These are phyloP conservation scores for Shinisaurus crocodilurus DNA, from an alignment of 2,113 vertebrate genomes.

Conservation along the genomic window DNA sequence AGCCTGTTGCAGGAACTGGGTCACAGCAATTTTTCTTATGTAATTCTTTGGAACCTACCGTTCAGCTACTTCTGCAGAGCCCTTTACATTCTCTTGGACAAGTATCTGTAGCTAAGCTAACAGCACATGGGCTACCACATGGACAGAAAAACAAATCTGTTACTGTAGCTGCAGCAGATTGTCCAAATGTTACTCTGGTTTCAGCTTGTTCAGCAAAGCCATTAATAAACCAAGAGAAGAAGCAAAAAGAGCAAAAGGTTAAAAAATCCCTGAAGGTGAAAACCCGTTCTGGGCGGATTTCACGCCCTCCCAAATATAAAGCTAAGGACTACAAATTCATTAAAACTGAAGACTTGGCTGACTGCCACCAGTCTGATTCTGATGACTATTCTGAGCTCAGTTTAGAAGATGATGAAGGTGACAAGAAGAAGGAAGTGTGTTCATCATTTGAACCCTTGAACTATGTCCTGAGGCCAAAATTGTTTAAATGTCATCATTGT, in stretches of 20 bases:
- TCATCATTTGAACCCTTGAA: conserved; percentile 53
- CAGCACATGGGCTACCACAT: conserved; percentile 39
- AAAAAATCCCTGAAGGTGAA: conserved; percentile 81
- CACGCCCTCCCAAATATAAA: conserved; percentile 94
- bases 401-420: conserved; percentile 87
- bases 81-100: conserved; percentile 74
- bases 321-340: conserved; percentile 98
- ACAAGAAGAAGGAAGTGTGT: conserved; percentile 66
- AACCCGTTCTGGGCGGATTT: conserved; percentile 93
- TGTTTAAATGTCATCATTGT: conserved; percentile 88
- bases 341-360: conserved; percentile 91
- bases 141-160: background rate
- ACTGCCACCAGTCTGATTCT: conserved; percentile 90
- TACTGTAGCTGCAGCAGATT: background rate
- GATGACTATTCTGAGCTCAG: conserved; percentile 97
- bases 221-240: conserved; percentile 59
- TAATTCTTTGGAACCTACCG: conserved; percentile 74
- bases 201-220: conserved; percentile 50
- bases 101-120: conserved; percentile 73
- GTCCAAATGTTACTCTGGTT: background rate
- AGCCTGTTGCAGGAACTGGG: conserved; percentile 75
- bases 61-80: conserved; percentile 82
- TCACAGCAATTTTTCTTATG: conserved; percentile 80
- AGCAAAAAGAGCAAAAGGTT: conserved; percentile 74
- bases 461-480: conserved; percentile 84